Conservation (phyloP, 2,797 vertebrate species). For the Lophotriccus pileatus region DNA sequence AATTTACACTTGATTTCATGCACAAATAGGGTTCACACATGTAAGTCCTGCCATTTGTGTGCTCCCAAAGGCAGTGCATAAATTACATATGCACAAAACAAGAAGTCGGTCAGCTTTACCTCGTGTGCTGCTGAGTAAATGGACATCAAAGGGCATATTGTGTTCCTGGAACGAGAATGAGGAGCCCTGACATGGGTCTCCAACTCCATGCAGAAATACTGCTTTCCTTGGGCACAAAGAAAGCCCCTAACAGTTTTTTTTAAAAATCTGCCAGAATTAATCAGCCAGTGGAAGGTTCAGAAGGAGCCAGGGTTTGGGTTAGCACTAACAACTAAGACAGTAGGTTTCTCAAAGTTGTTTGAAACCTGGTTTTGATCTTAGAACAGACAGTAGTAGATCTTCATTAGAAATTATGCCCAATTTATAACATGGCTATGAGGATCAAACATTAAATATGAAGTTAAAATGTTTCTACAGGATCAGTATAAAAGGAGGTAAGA, state of each 20-base stretch:
- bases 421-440: neutral
- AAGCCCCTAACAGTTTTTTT: neutral
- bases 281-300: neutral
- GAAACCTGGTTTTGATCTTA: neutral
- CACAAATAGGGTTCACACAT: constrained; percentile 58
- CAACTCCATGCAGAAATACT: neutral
- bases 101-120: constrained; percentile 9
- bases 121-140: neutral
- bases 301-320: neutral
- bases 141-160: constrained; percentile 50
- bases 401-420: neutral
- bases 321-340: neutral
- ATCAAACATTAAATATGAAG: neutral
- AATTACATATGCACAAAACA: constrained; percentile 42
- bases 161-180: constrained; percentile 9
- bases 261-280: neutral
- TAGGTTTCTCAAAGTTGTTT: neutral
- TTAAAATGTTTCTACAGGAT: neutral
- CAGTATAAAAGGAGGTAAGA: neutral
- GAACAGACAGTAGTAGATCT: neutral
- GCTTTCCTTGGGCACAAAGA: neutral
- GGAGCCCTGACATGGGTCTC: neutral
- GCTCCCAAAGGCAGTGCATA: constrained; percentile 54
- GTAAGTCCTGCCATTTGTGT: constrained; percentile 42
- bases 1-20: constrained; percentile 61